Evolutionary conservation across 2,888 invertebrate genomes (phyloP).

Genomic region (Alentia gelatinosa): DNA sequence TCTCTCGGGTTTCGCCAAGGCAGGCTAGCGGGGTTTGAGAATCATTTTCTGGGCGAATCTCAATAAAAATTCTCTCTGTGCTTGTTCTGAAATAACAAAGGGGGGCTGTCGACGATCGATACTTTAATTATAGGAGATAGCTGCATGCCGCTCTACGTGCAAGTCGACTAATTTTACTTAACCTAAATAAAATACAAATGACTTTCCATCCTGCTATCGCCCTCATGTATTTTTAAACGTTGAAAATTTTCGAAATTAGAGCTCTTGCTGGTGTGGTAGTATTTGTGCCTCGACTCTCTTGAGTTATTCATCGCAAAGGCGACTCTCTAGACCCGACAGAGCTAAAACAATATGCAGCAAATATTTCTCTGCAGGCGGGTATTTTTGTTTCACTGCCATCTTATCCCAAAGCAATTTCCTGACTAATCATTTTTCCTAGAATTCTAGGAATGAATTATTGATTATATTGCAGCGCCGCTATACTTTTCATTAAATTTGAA

Average conservation of each 20-base stretch:
- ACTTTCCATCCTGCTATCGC: background rate
- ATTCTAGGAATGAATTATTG: slow-evolving; percentile 47
- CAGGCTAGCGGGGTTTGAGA: slow-evolving; percentile 1
- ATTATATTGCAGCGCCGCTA: slow-evolving; percentile 47
- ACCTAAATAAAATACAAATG: slow-evolving; percentile 12
- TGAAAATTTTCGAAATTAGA: background rate
- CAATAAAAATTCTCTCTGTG: background rate
- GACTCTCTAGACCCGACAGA: background rate
- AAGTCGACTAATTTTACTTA: background rate
- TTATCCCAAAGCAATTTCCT: slow-evolving; percentile 53
- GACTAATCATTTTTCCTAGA: slow-evolving; percentile 54
- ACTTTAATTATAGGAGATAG: slow-evolving; percentile 43
- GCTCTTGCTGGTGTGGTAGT: background rate
- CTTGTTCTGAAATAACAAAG: slow-evolving; percentile 3
- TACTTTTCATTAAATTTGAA: slow-evolving; percentile 54
- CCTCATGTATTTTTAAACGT: background rate
- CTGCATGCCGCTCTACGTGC: background rate
- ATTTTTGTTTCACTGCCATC: slow-evolving; percentile 52
- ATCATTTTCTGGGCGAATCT: slow-evolving; percentile 19
- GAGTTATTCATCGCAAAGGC: background rate
- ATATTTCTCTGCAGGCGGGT: slow-evolving; percentile 16
- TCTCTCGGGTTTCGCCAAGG: background rate
- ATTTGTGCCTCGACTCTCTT: background rate
- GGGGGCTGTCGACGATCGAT: background rate
- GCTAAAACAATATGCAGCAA: slow-evolving; percentile 44